Percentiles rank a stretch among this genome's conserved stretches.
These are phyloP conservation scores for Phoenicopterus ruber DNA, from an alignment of 2,113 vertebrate species.

Conservation along the genomic window DNA sequence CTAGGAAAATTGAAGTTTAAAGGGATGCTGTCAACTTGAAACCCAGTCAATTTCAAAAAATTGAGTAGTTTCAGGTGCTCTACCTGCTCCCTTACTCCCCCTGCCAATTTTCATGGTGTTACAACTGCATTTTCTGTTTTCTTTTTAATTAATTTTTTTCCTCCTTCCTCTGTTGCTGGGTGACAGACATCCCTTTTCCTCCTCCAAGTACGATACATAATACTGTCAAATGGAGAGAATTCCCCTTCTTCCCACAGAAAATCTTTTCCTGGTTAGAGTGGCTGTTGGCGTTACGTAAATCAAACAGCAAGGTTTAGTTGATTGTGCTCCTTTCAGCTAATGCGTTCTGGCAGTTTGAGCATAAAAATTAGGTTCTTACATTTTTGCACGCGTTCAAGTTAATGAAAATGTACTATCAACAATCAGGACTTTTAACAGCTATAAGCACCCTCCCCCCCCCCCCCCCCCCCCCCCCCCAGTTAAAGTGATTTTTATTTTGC, in stretches of 20 bases:
- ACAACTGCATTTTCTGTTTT: background rate
- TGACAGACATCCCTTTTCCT: background rate
- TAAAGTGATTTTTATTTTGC: background rate
- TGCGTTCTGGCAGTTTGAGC: background rate
- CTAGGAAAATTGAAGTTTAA: slow-evolving; percentile 26
- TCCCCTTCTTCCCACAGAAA: background rate
- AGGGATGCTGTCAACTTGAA: background rate
- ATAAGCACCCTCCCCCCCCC: background rate
- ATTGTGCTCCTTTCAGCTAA: background rate
- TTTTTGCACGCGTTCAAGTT: background rate
- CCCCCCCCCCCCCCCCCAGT: background rate
- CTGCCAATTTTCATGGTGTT: background rate
- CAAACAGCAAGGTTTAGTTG: background rate
- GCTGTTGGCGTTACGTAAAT: background rate
- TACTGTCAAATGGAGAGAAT: background rate
- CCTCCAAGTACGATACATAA: background rate
- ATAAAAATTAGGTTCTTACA: background rate
- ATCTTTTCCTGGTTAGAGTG: background rate
- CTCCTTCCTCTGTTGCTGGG: background rate
- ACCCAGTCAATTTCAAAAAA: background rate
- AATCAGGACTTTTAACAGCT: background rate
- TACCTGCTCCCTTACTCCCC: background rate
- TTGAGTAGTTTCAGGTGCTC: background rate
- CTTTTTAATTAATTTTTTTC: background rate
- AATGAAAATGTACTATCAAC: background rate